A percentile compares a stretch with the other conserved stretches of the same genome.
These are phyloP conservation scores for Drosophila imparisetae DNA, from an alignment of 2,888 invertebrate species.

Conservation along the genomic window DNA sequence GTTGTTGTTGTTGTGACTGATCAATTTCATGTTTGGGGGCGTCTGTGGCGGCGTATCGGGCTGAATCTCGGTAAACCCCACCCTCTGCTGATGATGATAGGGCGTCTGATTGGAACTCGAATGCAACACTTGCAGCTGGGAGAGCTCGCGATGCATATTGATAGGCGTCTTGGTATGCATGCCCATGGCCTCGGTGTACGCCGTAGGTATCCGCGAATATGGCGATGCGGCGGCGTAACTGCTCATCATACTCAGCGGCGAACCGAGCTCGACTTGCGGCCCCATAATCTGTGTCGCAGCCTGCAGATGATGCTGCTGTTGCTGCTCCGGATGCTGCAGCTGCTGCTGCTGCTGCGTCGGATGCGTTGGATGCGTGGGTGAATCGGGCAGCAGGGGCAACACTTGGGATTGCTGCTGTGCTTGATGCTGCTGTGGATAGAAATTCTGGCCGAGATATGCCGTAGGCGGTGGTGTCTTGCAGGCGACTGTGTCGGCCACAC, in stretches of 20 bases:
- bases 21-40: constrained; percentile 95
- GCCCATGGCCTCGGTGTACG: constrained; percentile 76
- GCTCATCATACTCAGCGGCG: constrained; percentile 84
- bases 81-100: constrained; percentile 78
- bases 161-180: constrained; percentile 78
- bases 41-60: constrained; percentile 95
- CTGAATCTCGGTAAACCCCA: constrained; percentile 93
- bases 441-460: constrained; percentile 83
- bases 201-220: constrained; percentile 86
- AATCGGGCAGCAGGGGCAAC: constrained; percentile 41
- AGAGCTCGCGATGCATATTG: constrained; percentile 74
- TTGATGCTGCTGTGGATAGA: constrained; percentile 69
- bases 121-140: constrained; percentile 46
- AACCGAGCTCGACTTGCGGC: constrained; percentile 84
- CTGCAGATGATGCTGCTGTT: constrained; percentile 35
- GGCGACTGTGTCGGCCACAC: constrained; percentile 95
- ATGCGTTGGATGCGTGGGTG: constrained; percentile 43
- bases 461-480: constrained; percentile 88
- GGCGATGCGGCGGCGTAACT: constrained; percentile 86
- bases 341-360: constrained; percentile 44
- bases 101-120: constrained; percentile 51
- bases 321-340: constrained; percentile 26
- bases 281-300: constrained; percentile 60
- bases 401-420: constrained; percentile 35
- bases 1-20: constrained; percentile 55